A percentile compares a stretch with the other conserved stretches of the same genome.
These are phyloP conservation scores for Metopolophium dirhodum DNA, from an alignment of 1,140 invertebrate genomes.

Conservation along the genomic window DNA sequence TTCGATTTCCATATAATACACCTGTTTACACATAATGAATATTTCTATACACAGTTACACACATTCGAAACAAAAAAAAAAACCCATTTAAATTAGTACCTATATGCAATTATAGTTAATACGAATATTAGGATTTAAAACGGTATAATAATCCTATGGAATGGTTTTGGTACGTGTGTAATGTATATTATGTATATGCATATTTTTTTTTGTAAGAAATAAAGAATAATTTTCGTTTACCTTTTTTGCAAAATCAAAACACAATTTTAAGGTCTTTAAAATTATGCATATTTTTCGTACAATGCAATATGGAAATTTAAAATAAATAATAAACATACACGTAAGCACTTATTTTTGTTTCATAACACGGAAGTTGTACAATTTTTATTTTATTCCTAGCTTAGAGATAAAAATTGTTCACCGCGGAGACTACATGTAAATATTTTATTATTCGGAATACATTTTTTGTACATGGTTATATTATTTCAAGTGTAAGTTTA, in stretches of 20 bases:
- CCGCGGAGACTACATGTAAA: not conserved
- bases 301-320: not conserved
- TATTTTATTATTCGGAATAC: not conserved
- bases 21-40: not conserved
- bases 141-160: not conserved
- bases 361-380: not conserved
- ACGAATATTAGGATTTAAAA: not conserved
- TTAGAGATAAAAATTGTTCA: not conserved
- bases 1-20: not conserved
- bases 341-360: not conserved
- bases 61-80: not conserved
- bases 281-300: not conserved
- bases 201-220: no score
- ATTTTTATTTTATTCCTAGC: not conserved
- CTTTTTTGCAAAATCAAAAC: not conserved
- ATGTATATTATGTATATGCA: no score
- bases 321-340: not conserved
- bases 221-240: not conserved
- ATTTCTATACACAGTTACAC: not conserved
- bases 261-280: not conserved
- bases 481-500: not conserved
- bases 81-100: not conserved
- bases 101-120: not conserved
- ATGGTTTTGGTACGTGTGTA: no score
- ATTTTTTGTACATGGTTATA: not conserved